These are phyloP conservation scores for Pelobates fuscus DNA, from an alignment of 2,113 vertebrate genomes.

Conservation along the genomic window DNA sequence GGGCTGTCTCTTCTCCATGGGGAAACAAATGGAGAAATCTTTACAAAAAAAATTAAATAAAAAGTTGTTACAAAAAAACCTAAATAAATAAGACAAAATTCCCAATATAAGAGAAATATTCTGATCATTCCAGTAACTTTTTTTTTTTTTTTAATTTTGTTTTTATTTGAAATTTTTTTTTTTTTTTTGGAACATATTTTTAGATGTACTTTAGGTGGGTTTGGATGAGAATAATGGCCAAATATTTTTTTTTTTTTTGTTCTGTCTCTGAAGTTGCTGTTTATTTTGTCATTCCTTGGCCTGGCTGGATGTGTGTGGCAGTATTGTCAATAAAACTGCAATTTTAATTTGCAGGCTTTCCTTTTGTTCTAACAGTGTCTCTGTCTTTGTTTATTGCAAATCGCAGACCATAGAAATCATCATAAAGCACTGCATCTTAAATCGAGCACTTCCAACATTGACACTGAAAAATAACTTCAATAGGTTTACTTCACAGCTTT, in stretches of 20 bases:
- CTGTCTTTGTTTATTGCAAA: slow-evolving; percentile 13
- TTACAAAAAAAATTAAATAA: slow-evolving; percentile 75
- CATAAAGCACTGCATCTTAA: too few species aligned
- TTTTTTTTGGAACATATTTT: slow-evolving; percentile 75
- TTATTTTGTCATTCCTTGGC: slow-evolving; percentile 44
- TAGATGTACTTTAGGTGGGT: slow-evolving; percentile 82
- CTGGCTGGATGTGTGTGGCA: slow-evolving; percentile 52
- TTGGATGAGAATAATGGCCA: slow-evolving; percentile 69
- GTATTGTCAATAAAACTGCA: slow-evolving; percentile 55
- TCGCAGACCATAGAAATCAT: too few species aligned
- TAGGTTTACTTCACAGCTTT: too few species aligned
- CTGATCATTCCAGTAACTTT: slow-evolving; percentile 94
- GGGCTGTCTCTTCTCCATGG: slow-evolving; percentile 38
- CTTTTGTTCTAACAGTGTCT: slow-evolving; percentile 45
- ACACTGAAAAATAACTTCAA: too few species aligned
- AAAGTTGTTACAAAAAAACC: slow-evolving; percentile 62
- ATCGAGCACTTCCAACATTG: too few species aligned
- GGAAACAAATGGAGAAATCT: slow-evolving; percentile 58
- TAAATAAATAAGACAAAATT: slow-evolving; percentile 72
- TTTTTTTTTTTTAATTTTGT: slow-evolving; percentile 19
- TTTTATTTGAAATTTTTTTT: too few species aligned
- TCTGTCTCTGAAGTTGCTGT: slow-evolving; percentile 37
- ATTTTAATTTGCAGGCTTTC: slow-evolving; percentile 55
- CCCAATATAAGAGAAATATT: slow-evolving; percentile 57
- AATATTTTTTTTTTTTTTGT: slow-evolving; percentile 45